Evolutionary conservation across 2,888 invertebrate genomes (phyloP), one percentile per base, ranked within the genome.

Genomic region (Drosophila barbarae): DNA sequence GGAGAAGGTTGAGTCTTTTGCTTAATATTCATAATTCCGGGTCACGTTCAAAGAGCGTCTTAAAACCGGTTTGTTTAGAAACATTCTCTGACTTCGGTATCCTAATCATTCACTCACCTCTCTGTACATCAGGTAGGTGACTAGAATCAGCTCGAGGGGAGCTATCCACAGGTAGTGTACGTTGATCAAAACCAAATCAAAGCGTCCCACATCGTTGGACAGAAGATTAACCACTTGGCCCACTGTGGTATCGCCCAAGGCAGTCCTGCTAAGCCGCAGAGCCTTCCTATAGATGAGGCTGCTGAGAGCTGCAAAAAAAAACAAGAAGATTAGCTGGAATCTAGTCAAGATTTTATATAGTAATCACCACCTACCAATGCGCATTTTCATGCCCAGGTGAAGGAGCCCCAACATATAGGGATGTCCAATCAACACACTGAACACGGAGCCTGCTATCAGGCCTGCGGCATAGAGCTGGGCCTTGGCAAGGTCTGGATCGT

Each of bases 131-230:
- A 97, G 92, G 86, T 93, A 94, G 1, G 95, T 93, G 69, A 96
- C 93, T 64, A 96, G 92, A 42, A 94, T 88, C 0, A 96, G 94
- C 77, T 97, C 95, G 8, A 97, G 86, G 0, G 97, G 96, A 0
- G 96, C 97, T 65, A 97, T 92, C 96, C 97, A 97, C 39, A 97
- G 90, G 88, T 95, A 98, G 89, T 98, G 98, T 3, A 97, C 90
- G 87, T 97, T 95, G 75, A 97, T 93, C 69, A 96, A 93, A 28
- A 95, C 95, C 55, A 82, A 73, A 76, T 89, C 89, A 38, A 89
- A 83, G 18, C 89, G 88, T 84, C 95, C 96, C 65, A 98, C 98
- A 90, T 99, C 98, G 88, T 98, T 99, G 3, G 98, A 97, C 69
- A 99, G 91, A 2, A 98, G 91, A 90, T 98, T 98, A 23, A 98